phyloP scores from a whole-genome alignment of 2,113 vertebrate species.

The Malurus elegans region DNA sequence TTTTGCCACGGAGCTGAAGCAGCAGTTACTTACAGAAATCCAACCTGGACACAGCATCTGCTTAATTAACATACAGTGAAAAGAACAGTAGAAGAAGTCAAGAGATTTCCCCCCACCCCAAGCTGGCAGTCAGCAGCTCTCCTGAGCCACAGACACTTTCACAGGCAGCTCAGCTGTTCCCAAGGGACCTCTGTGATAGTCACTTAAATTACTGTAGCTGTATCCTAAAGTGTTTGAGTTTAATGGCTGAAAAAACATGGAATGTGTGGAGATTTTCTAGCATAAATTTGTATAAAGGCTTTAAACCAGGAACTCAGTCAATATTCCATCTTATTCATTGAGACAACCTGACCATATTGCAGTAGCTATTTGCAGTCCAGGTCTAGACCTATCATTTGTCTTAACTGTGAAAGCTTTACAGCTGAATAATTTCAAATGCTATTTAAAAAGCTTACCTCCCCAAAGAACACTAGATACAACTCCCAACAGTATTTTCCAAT shows the following conservation, averaged over 20 bases:
- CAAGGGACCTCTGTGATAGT: fast-evolving
- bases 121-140: not conserved
- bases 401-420: not conserved
- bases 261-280: not conserved
- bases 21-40: not conserved
- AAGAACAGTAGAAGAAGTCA: not conserved
- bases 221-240: not conserved
- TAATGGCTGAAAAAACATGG: not conserved
- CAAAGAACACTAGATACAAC: not conserved
- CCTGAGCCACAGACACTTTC: not conserved
- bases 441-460: not conserved
- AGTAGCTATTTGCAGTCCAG: not conserved
- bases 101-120: not conserved
- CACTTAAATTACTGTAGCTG: not conserved
- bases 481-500: not conserved
- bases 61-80: not conserved
- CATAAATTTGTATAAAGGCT: not conserved
- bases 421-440: not conserved
- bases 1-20: not conserved
- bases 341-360: not conserved
- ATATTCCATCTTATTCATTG: not conserved
- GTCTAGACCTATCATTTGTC: not conserved
- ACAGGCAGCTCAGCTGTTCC: not conserved
- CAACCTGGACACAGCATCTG: not conserved
- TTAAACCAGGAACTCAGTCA: not conserved